These are phyloP conservation scores for Brachionus manjavacas DNA, from an alignment of 1,140 invertebrate genomes.

Conservation along the genomic window DNA sequence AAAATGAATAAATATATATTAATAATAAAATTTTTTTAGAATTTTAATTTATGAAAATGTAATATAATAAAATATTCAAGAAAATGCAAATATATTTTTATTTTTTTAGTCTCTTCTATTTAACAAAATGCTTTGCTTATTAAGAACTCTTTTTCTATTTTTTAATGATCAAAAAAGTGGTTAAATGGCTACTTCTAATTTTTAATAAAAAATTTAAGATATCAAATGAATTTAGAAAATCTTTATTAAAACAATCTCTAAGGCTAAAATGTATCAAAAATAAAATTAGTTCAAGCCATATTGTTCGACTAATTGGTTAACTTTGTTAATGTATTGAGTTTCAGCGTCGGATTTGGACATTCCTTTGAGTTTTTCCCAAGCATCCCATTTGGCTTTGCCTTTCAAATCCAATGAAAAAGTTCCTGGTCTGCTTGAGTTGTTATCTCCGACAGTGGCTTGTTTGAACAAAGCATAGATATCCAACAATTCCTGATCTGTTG, in stretches of 20 bases:
- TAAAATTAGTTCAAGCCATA: constrained; percentile 13
- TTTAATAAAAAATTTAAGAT: background rate
- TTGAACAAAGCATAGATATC: constrained; percentile 64
- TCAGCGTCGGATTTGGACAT: constrained; percentile 57
- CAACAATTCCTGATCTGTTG: constrained; percentile 62
- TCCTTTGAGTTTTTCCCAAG: constrained; percentile 61
- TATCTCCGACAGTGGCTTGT: constrained; percentile 62
- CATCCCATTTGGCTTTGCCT: constrained; percentile 65
- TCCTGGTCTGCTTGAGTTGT: constrained; percentile 61
- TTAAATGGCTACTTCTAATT: too few relatives aligned
- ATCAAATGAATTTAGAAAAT: background rate
- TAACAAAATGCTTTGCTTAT: background rate
- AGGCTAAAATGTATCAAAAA: background rate
- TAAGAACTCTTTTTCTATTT: too few relatives aligned
- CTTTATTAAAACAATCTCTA: background rate
- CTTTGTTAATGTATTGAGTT: constrained; percentile 50
- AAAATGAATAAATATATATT: background rate
- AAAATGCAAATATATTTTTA: background rate
- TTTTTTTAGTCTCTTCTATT: background rate
- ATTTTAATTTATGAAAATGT: background rate
- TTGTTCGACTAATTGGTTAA: constrained; percentile 50
- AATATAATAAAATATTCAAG: background rate
- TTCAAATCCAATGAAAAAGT: constrained; percentile 62
- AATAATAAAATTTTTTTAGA: background rate
- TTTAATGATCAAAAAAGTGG: background rate